Percentiles rank a stretch among this genome's conserved stretches.
These are phyloP conservation scores for Clostera curtula DNA, from an alignment of 2,888 invertebrate genomes.

Conservation along the genomic window DNA sequence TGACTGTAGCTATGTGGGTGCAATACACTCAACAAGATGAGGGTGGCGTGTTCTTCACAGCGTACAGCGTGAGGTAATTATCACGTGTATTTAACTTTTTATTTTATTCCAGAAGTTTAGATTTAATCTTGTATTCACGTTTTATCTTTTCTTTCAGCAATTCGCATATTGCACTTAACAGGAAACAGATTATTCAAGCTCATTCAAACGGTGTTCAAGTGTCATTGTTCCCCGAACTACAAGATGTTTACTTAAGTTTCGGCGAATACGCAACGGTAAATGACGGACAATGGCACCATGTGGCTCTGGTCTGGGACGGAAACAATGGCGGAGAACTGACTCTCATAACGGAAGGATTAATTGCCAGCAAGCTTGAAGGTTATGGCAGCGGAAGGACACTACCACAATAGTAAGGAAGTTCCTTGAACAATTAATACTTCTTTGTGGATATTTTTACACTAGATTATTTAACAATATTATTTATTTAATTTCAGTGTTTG, in stretches of 20 bases:
- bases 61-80: constrained; percentile 90
- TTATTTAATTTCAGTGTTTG: constrained; percentile 81
- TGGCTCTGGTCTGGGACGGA: constrained; percentile 96
- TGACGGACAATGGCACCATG: constrained; percentile 97
- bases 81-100: constrained; percentile 2
- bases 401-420: constrained; percentile 90
- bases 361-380: constrained; percentile 93
- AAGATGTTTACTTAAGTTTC: constrained; percentile 93
- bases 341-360: constrained; percentile 95
- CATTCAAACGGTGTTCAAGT: constrained; percentile 95
- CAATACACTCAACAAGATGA: constrained; percentile 94
- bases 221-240: constrained; percentile 89
- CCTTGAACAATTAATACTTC: too few species aligned
- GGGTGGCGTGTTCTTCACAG: constrained; percentile 94
- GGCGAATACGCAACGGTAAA: constrained; percentile 94
- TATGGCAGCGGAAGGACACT: constrained; percentile 88
- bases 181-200: constrained; percentile 90
- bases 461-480: constrained; percentile 3
- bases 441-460: neutral
- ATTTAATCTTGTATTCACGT: constrained; percentile 2
- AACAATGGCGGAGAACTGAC: constrained; percentile 88
- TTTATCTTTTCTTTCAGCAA: constrained; percentile 69
- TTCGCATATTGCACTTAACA: constrained; percentile 83
- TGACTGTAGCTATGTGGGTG: constrained; percentile 97
- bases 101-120: too few species aligned